Conservation (phyloP, 2,888 invertebrate genomes). For the Oxytorus armatus region DNA sequence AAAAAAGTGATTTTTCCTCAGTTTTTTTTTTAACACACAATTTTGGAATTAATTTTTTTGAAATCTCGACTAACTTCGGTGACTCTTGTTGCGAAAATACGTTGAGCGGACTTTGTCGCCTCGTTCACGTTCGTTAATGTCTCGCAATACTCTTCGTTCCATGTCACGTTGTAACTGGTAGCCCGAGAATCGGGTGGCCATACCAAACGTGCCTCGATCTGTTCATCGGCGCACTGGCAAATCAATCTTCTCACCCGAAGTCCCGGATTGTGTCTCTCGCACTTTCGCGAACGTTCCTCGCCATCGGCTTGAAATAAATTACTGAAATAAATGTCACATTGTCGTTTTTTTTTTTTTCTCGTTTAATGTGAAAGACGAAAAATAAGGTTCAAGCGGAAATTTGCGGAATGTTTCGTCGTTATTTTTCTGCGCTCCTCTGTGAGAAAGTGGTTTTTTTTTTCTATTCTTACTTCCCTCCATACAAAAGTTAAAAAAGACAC, state of each 20-base stretch:
- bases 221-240: conserved; percentile 73
- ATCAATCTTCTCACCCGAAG: conserved; percentile 75
- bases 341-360: conserved; percentile 19
- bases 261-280: conserved; percentile 73
- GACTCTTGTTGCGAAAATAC: conserved; percentile 45
- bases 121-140: conserved; percentile 7
- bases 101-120: conserved; percentile 17
- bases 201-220: conserved; percentile 74
- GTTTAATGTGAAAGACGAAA: neutral
- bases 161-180: conserved; percentile 75
- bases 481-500: neutral
- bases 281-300: conserved; percentile 74
- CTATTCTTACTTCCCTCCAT: too few relatives aligned
- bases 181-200: conserved; percentile 73
- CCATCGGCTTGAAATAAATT: conserved; percentile 74
- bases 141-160: conserved; percentile 73
- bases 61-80: conserved; percentile 57
- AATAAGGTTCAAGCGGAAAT: neutral
- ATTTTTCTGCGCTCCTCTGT: too few relatives aligned
- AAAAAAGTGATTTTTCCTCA: too few relatives aligned
- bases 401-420: too few relatives aligned
- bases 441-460: too few relatives aligned
- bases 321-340: conserved; percentile 46
- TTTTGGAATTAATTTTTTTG: neutral
- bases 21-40: too few relatives aligned